Conservation (phyloP, 1,140 invertebrate genomes). For the Eupeodes corollae region DNA sequence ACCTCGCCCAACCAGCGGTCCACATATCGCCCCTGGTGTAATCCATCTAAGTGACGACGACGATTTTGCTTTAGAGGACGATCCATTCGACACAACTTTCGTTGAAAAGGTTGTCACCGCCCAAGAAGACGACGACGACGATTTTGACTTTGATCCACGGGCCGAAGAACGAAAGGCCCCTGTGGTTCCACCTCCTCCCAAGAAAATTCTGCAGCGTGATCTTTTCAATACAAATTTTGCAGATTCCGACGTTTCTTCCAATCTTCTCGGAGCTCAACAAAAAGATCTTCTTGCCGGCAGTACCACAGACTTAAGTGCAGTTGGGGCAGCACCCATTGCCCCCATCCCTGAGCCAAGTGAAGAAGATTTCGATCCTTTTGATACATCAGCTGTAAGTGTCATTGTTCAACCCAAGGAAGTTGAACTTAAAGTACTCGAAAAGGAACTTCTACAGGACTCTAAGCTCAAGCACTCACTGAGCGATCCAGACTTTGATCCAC, state of each 20-base stretch:
- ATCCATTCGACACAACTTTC: conserved; percentile 80
- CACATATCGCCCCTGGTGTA: conserved; percentile 26
- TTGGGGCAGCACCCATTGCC: conserved; percentile 55
- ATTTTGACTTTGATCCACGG: conserved; percentile 56
- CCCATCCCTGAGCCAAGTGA: conserved; percentile 42
- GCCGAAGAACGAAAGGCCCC: conserved; percentile 42
- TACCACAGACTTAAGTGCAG: conserved; percentile 56
- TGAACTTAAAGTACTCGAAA: conserved; percentile 66
- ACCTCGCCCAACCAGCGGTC: conserved; percentile 34
- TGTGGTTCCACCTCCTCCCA: conserved; percentile 15
- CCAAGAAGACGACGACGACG: conserved; percentile 52
- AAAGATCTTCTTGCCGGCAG: conserved; percentile 60
- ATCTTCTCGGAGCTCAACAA: conserved; percentile 9
- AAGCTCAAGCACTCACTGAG: conserved; percentile 43
- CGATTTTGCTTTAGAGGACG: conserved; percentile 38
- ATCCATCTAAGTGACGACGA: conserved; percentile 38
- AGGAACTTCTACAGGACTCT: conserved; percentile 50
- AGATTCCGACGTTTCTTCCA: background rate
- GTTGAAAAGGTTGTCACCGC: conserved; percentile 63
- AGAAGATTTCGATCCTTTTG: conserved; percentile 69
- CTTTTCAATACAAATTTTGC: conserved; percentile 58
- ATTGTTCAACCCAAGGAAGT: conserved; percentile 58
- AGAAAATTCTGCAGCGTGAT: conserved; percentile 38
- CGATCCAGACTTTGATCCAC: conserved; percentile 66
- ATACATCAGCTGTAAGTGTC: conserved; percentile 64